These are phyloP conservation scores for Diplodus puntazzo DNA, from an alignment of 2,797 vertebrate species.

Conservation along the genomic window DNA sequence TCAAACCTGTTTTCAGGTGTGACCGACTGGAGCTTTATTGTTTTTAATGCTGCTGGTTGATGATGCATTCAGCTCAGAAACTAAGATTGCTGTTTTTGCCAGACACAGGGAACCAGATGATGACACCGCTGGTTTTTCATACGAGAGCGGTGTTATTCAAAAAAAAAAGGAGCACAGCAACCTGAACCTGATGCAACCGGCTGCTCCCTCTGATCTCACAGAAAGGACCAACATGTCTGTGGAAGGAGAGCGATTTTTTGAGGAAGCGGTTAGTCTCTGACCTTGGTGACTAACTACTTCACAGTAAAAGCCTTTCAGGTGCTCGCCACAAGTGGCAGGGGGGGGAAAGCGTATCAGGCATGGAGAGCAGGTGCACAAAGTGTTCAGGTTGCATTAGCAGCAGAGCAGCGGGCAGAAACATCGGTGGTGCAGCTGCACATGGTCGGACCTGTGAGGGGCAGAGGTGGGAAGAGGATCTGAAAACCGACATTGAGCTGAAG, in stretches of 20 bases:
- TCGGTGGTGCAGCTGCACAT: background rate
- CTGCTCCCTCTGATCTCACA: conserved; percentile 15
- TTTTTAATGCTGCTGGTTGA: too few relatives aligned
- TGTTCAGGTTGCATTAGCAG: conserved; percentile 1
- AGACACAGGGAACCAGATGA: too few relatives aligned
- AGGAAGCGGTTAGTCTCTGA: background rate
- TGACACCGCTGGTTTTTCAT: background rate
- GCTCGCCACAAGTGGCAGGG: background rate
- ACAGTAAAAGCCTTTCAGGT: conserved; percentile 15
- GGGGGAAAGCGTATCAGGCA: background rate
- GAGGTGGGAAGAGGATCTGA: too few relatives aligned
- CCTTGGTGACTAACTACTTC: conserved; percentile 2
- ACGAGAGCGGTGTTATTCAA: conserved; percentile 17
- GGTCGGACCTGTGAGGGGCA: background rate
- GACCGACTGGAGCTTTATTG: too few relatives aligned
- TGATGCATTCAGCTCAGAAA: too few relatives aligned
- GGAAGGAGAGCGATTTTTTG: conserved; percentile 8
- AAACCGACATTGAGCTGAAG: too few relatives aligned
- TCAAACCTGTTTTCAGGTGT: too few relatives aligned
- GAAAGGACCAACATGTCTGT: conserved; percentile 4
- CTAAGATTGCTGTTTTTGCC: too few relatives aligned
- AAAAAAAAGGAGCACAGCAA: conserved; percentile 12
- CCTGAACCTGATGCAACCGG: conserved; percentile 20
- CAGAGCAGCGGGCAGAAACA: background rate
- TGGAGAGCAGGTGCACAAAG: background rate